Percentiles rank a stretch among this genome's conserved stretches.
phyloP scores from a whole-genome alignment of 2,797 vertebrate genomes.

The Geotrypetes seraphini region DNA sequence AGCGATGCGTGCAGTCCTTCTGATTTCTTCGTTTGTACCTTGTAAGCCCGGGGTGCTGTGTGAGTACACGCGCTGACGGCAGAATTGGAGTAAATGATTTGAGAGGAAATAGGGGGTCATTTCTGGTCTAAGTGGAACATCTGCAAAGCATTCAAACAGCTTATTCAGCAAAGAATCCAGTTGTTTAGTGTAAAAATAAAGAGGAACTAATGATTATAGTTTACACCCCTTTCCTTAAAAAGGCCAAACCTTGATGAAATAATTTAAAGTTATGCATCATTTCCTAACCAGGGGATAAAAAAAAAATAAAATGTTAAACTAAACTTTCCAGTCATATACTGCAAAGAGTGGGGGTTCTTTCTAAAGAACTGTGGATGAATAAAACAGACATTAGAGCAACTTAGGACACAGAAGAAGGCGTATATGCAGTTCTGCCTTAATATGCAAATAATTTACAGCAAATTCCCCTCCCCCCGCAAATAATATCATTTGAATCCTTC shows the following conservation, averaged over 20 bases:
- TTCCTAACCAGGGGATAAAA: conserved; percentile 33
- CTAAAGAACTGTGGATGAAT: conserved; percentile 61
- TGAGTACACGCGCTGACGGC: conserved; percentile 7
- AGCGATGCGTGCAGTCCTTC: too few species aligned
- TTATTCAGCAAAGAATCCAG: conserved; percentile 27
- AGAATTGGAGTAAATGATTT: conserved; percentile 20
- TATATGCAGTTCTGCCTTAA: conserved; percentile 35
- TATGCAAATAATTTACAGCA: conserved; percentile 51
- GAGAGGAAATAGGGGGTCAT: conserved; percentile 19
- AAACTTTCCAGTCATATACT: conserved; percentile 59
- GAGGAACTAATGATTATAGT: conserved; percentile 22
- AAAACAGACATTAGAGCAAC: conserved; percentile 47
- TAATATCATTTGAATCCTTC: conserved; percentile 43
- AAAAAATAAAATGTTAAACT: conserved; percentile 50
- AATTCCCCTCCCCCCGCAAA: conserved; percentile 53
- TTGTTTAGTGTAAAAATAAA: conserved; percentile 38
- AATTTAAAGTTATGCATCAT: conserved; percentile 24
- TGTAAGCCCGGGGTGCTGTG: too few species aligned
- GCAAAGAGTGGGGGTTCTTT: conserved; percentile 54
- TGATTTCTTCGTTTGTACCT: too few species aligned
- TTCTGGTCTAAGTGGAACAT: conserved; percentile 36
- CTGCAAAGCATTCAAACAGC: conserved; percentile 33
- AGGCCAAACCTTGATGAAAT: conserved; percentile 32
- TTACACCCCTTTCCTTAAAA: conserved; percentile 22
- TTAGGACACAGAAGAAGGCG: conserved; percentile 29